Conservation (phyloP, 2,113 vertebrate species). For the Conger conger region DNA sequence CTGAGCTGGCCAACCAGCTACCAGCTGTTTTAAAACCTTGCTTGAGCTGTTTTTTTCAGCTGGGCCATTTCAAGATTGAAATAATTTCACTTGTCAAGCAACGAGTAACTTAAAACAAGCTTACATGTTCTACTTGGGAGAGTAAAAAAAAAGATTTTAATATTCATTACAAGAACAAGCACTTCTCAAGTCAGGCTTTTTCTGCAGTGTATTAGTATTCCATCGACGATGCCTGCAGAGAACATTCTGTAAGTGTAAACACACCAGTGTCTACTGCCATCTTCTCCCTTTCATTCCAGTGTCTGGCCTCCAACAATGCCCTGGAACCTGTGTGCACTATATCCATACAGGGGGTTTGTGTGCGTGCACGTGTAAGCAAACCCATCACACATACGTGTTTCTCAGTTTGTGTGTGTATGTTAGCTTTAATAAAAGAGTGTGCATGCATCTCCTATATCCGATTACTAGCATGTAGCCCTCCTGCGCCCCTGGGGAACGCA, state of each 20-base stretch:
- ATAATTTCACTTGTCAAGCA: too few species aligned
- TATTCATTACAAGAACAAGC: too few species aligned
- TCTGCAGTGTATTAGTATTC: not conserved
- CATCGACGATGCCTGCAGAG: not conserved
- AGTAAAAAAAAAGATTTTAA: too few species aligned
- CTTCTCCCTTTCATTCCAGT: not conserved
- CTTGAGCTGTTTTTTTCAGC: too few species aligned
- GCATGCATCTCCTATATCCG: not conserved
- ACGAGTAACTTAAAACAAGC: too few species aligned
- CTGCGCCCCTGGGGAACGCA: not conserved
- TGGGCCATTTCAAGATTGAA: too few species aligned
- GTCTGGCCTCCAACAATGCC: not conserved
- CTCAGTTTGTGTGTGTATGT: not conserved
- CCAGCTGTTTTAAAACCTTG: too few species aligned
- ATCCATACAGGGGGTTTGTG: too few species aligned
- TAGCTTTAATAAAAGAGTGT: not conserved
- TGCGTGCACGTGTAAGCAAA: not conserved
- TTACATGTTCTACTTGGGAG: too few species aligned
- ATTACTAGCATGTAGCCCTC: not conserved
- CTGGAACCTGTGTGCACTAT: too few species aligned
- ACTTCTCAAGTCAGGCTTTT: too few species aligned
- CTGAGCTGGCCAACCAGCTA: too few species aligned
- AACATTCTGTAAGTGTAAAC: not conserved
- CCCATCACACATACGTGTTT: not conserved
- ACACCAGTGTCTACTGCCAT: not conserved